Evolutionary conservation across 2,113 vertebrate genomes (phyloP).

Genomic region (Callithrix jacchus): DNA sequence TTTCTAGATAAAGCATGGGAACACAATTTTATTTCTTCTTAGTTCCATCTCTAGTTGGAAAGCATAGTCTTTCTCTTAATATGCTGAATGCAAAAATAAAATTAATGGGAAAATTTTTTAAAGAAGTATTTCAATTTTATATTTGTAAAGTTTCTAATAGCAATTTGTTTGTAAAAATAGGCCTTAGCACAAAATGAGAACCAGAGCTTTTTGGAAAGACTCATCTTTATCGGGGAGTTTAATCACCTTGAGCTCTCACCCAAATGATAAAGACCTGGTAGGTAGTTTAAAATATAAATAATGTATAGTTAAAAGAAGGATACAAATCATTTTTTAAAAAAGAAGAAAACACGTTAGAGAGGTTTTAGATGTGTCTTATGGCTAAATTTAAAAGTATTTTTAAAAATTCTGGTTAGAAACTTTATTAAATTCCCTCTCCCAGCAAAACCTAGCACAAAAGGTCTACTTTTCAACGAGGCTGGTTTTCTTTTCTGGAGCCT

Average conservation of each 20-base stretch:
- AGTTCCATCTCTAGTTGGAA: slow-evolving; percentile 47
- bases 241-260: slow-evolving; percentile 61
- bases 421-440: slow-evolving; percentile 41
- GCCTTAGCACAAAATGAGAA: slow-evolving; percentile 47
- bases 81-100: slow-evolving; percentile 56
- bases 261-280: slow-evolving; percentile 65
- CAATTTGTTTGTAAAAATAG: slow-evolving; percentile 55
- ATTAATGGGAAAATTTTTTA: slow-evolving; percentile 30
- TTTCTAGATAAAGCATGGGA: slow-evolving; percentile 34
- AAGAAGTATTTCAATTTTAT: slow-evolving; percentile 58
- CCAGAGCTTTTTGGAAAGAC: slow-evolving; percentile 51
- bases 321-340: slow-evolving; percentile 41
- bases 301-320: slow-evolving; percentile 60
- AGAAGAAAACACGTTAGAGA: slow-evolving; percentile 34
- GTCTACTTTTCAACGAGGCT: slow-evolving; percentile 1
- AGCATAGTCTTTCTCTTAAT: slow-evolving; percentile 53
- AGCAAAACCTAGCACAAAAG: background rate
- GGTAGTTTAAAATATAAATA: slow-evolving; percentile 67
- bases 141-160: slow-evolving; percentile 57
- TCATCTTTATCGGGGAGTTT: slow-evolving; percentile 57
- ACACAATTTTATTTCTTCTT: slow-evolving; percentile 15
- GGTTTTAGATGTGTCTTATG: slow-evolving; percentile 11
- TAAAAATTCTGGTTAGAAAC: slow-evolving; percentile 1
- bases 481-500: slow-evolving; percentile 35
- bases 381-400: slow-evolving; percentile 62